Evolutionary conservation across 2,797 vertebrate species (phyloP), one percentile per base, ranked within the genome.

Genomic region (Gila robusta): DNA sequence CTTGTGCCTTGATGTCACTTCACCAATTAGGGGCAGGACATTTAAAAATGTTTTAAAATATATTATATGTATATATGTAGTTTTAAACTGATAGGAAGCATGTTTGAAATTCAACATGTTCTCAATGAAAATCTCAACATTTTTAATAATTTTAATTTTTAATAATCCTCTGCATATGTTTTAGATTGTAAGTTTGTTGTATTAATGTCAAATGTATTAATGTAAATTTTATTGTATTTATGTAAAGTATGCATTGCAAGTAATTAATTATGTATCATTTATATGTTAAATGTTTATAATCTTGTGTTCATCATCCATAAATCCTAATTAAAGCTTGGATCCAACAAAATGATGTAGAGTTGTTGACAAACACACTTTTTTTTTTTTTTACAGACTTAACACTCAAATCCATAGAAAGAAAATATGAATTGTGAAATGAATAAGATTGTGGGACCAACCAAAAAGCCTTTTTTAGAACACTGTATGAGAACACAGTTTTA

Each of bases 1-100:
- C 19, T 79, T 79, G 74, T 85, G 76, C 52, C 28, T 85, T 67
- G 41, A 85, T 62, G 9, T 3, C 52, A 82, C 70, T 44, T 82
- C 3, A 56, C 14, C 26, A 44, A 17, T 69, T 84, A 26, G 37
- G 17, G 37, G 16, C 59, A 47, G n/a, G 39, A 72, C 5, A 44
- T 23, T 32, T 23, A 3, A 44, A 16, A 3, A 44, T 72, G 17
- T 81, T 81, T 28, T n/a, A 17, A n/a, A 44, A 73, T 2, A 54
- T 70, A 6, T 28, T 7, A 82, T 78, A 35, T 84, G 28, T 56
- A 41, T 69, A 11, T 23, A 28, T 12, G 28, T 37, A 39, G 41
- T 59, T 73, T 56, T 28, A 72, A 39, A 12, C 17, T 23, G 9
- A 8, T 19, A 37, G 6, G 4, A 71, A 41, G 5, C 11, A n/a